A percentile compares a stretch with the other conserved stretches of the same genome.
phyloP scores from a whole-genome alignment of 1,140 invertebrate species.

The Cydia pomonella region DNA sequence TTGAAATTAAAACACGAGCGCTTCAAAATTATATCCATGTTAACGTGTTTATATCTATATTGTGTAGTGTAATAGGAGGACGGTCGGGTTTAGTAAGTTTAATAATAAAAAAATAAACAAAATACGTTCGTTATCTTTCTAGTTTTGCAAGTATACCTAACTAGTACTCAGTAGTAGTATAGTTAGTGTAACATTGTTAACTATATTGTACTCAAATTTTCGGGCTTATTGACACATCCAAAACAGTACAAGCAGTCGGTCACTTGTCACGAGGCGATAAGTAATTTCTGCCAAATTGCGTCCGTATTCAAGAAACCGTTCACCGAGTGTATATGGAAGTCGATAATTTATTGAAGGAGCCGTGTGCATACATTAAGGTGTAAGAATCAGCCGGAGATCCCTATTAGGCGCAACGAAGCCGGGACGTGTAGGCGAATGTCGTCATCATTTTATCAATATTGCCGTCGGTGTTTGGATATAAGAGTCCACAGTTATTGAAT shows the following conservation, averaged over 20 bases:
- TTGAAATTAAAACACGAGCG: too few relatives aligned
- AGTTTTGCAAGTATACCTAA: neutral
- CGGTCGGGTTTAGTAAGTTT: too few relatives aligned
- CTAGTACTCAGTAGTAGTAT: neutral
- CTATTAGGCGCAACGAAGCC: conserved; percentile 50
- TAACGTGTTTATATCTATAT: too few relatives aligned
- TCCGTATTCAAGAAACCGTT: conserved; percentile 36
- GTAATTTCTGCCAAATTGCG: conserved; percentile 37
- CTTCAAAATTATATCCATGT: too few relatives aligned
- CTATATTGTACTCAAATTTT: neutral
- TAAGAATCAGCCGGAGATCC: conserved; percentile 42
- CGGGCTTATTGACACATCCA: conserved; percentile 43
- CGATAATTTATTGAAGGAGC: conserved; percentile 59
- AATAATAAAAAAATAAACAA: too few relatives aligned
- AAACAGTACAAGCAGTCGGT: conserved; percentile 28
- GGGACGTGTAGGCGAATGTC: conserved; percentile 52
- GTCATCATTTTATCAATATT: conserved; percentile 48
- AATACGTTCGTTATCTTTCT: neutral
- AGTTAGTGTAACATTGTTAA: neutral
- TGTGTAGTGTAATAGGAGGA: too few relatives aligned
- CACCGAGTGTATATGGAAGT: conserved; percentile 50
- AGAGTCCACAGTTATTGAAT: conserved; percentile 24
- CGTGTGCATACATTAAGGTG: conserved; percentile 45
- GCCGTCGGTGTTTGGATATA: conserved; percentile 37
- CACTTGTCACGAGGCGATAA: conserved; percentile 33